Base-by-base conservation (phyloP, 1,140 invertebrate species). In the Ooceraea biroi region DNA sequence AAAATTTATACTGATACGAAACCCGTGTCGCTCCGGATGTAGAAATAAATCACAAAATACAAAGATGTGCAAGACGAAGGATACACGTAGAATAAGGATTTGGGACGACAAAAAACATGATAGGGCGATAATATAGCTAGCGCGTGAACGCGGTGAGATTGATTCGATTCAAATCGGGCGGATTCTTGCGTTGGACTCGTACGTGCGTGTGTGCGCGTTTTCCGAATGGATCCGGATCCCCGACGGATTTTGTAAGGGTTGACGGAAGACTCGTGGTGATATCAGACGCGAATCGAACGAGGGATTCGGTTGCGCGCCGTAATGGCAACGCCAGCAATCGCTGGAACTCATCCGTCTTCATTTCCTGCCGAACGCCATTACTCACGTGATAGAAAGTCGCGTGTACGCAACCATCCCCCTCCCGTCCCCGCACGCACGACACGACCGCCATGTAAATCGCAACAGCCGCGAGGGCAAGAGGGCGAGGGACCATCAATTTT, bases 401-500 rank as follows among this genome's bases (percentile, higher is more conserved):
- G 46, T 80, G 55, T 61, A 72, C 61, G 44, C 25, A 68, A 52
- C n/a, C 68, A 22, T n/a, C n/a, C n/a, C n/a, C n/a, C n/a, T n/a
- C n/a, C 22, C 50, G 55, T 3, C 10, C 14, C 25, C 48, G 65
- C 46, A 82, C 78, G 78, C 69, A 74, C 71, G 25, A 52, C 68
- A 73, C 19, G n/a, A n/a, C 55, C 44, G 69, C 55, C 57, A 44
- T 50, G 68, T 74, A 61, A 61, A 50, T 55, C 30, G 71, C 48
- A 82, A 63, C 78, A 48, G 78, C 57, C 19, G 55, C 44, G 44
- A 12, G 57, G 50, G 36, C 36, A 36, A 52, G 55, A 83, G 73
- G 63, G 48, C 27, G 74, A 22, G 46, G 25, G 73, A 69, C 90
- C 83, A 91, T 93, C 92, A 91, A 92, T 91, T 92, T 92, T 93